phyloP scores from a whole-genome alignment of 92 coral and sea anemone species.

The Siderastrea radians region DNA sequence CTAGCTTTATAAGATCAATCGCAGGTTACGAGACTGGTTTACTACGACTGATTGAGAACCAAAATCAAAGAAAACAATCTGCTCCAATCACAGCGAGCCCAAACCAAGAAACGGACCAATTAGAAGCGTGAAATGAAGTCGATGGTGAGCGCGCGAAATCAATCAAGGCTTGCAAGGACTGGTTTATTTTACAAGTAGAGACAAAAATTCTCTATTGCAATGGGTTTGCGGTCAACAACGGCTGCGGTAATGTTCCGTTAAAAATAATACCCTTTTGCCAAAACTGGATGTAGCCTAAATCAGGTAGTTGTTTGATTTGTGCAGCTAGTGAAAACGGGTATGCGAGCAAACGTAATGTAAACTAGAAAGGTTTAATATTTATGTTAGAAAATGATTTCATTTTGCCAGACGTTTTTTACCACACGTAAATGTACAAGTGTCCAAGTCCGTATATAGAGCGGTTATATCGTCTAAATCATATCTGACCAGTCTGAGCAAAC shows the following conservation, averaged over 20 bases:
- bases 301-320: neutral
- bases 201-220: too few relatives aligned
- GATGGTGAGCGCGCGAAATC: neutral
- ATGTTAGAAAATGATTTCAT: too few relatives aligned
- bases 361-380: neutral
- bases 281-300: neutral
- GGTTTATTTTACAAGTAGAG: too few relatives aligned
- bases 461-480: too few relatives aligned
- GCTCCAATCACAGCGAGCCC: neutral
- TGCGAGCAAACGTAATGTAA: neutral
- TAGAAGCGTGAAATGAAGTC: neutral
- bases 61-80: neutral
- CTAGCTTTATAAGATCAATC: neutral
- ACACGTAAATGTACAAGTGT: too few relatives aligned
- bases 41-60: neutral
- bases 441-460: too few relatives aligned
- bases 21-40: neutral
- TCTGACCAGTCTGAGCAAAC: too few relatives aligned
- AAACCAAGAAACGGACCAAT: neutral
- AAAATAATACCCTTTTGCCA: neutral
- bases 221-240: too few relatives aligned
- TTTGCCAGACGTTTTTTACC: too few relatives aligned
- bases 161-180: too few relatives aligned
- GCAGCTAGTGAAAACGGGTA: conserved; percentile 8
- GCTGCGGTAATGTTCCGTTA: too few relatives aligned